Conservation (phyloP, 2,888 invertebrate genomes). For the Cheilosia vernalis region DNA sequence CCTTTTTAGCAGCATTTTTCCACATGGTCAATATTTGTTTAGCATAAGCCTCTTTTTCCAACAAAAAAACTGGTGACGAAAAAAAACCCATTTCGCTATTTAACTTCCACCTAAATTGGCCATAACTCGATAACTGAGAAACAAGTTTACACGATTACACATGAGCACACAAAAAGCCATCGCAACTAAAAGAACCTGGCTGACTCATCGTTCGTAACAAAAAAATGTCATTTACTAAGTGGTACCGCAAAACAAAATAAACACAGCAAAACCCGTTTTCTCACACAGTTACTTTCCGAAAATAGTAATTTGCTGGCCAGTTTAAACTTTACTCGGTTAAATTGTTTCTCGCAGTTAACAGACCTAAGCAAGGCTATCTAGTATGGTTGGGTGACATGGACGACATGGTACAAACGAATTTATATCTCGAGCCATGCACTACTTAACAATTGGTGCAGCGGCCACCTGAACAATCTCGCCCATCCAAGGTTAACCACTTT, state of each 20-base stretch:
- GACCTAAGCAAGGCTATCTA: conserved; percentile 43
- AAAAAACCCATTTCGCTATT: conserved; percentile 1
- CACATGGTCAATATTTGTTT: conserved; percentile 27
- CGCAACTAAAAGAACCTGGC: conserved; percentile 4
- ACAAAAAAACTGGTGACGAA: conserved; percentile 13
- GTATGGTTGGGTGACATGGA: conserved; percentile 29
- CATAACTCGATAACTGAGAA: conserved; percentile 44
- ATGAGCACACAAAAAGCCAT: neutral
- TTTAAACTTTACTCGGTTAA: conserved; percentile 22
- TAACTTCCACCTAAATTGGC: conserved; percentile 32
- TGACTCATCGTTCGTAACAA: conserved; percentile 33
- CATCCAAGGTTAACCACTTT: conserved; percentile 63
- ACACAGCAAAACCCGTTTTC: conserved; percentile 46
- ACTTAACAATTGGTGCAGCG: conserved; percentile 59
- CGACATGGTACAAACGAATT: conserved; percentile 35
- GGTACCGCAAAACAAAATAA: conserved; percentile 23
- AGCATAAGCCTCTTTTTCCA: conserved; percentile 6
- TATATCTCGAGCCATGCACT: conserved; percentile 53
- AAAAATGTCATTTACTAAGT: conserved; percentile 23
- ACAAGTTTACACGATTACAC: conserved; percentile 51
- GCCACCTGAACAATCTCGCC: conserved; percentile 45
- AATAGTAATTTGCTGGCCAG: conserved; percentile 24
- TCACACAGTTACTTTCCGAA: conserved; percentile 29
- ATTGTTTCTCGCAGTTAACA: conserved; percentile 13
- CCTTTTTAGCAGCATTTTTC: neutral